These are phyloP conservation scores for Damaliscus lunatus DNA, from an alignment of 2,113 vertebrate species.

Conservation along the genomic window DNA sequence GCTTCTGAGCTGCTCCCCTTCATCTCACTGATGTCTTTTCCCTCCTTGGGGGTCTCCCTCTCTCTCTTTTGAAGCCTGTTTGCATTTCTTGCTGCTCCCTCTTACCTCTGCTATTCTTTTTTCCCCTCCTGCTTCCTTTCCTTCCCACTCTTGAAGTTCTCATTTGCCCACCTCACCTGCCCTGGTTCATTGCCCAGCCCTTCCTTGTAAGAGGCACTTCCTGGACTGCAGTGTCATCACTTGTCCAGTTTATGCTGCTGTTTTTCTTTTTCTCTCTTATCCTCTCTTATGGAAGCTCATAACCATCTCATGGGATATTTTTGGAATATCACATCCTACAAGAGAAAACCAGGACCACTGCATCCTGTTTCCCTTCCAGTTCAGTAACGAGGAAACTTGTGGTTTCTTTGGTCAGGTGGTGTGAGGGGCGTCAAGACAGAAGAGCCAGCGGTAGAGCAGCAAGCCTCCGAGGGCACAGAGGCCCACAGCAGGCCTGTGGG, in stretches of 20 bases:
- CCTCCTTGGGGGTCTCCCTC: neutral
- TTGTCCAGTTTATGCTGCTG: neutral
- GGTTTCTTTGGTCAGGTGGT: conserved; percentile 25
- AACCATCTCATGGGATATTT: neutral
- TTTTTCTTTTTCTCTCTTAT: neutral
- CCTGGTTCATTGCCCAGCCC: neutral
- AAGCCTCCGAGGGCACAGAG: neutral
- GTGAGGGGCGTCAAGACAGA: neutral
- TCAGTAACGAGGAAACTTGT: neutral
- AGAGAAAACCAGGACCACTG: neutral
- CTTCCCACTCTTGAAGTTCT: neutral
- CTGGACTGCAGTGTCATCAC: neutral
- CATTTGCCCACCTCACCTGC: neutral
- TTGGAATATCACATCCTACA: neutral
- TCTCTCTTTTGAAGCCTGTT: neutral
- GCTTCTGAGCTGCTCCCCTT: neutral
- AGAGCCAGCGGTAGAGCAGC: neutral
- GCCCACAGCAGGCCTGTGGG: fast-evolving
- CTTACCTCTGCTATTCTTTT: neutral
- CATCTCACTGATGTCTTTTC: too few relatives aligned
- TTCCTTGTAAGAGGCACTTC: neutral
- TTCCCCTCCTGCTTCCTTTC: neutral
- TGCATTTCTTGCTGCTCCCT: neutral
- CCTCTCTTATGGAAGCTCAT: neutral
- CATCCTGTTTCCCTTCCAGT: neutral